These are phyloP conservation scores for Neoitamus cyanurus DNA, from an alignment of 2,888 invertebrate species.

Conservation along the genomic window DNA sequence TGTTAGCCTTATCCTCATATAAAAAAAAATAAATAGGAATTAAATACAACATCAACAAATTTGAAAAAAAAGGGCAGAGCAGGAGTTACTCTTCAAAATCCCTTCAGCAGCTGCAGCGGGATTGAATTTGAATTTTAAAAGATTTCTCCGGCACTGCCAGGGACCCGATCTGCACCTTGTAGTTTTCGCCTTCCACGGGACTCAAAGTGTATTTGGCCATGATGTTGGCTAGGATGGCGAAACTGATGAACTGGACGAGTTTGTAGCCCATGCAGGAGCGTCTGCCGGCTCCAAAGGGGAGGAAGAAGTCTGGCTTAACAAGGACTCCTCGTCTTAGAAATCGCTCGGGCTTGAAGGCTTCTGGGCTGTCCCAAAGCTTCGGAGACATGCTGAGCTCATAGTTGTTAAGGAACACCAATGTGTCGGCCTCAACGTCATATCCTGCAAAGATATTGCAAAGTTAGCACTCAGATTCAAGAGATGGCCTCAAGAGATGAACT, in stretches of 20 bases:
- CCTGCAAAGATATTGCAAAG: constrained; percentile 65
- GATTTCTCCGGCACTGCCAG: constrained; percentile 69
- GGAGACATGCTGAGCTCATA: constrained; percentile 74
- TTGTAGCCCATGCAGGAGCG: constrained; percentile 77
- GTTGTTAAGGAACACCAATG: constrained; percentile 75
- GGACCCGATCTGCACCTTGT: constrained; percentile 70
- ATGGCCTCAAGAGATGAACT: constrained; percentile 54
- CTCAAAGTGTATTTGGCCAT: constrained; percentile 69
- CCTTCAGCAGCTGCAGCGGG: constrained; percentile 59
- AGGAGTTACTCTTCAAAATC: background rate
- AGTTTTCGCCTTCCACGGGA: constrained; percentile 66
- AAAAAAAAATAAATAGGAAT: background rate
- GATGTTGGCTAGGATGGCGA: constrained; percentile 69
- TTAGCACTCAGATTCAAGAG: background rate
- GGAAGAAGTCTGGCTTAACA: constrained; percentile 73
- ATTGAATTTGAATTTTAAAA: constrained; percentile 58
- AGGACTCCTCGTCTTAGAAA: constrained; percentile 71
- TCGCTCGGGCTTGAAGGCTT: constrained; percentile 72
- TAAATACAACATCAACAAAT: background rate
- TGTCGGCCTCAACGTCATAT: constrained; percentile 71
- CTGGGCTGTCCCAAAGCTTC: constrained; percentile 71
- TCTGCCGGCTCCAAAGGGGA: constrained; percentile 75
- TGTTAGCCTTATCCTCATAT: background rate
- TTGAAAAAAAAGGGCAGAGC: background rate
- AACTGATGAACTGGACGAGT: constrained; percentile 72